Base-by-base conservation (phyloP, 2,888 invertebrate species). In the Tuta absoluta region DNA sequence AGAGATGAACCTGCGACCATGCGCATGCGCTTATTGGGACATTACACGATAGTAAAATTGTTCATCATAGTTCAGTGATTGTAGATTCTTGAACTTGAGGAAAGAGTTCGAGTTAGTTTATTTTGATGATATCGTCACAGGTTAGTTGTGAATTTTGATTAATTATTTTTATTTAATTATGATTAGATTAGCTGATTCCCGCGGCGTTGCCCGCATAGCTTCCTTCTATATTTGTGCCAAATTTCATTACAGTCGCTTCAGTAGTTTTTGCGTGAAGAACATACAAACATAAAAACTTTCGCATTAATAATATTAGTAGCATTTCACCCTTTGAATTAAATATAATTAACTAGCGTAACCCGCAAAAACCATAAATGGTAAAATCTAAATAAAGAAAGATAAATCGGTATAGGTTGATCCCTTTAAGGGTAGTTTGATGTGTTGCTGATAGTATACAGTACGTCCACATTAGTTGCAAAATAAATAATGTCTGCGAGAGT, bases 1-100 rank as follows among this genome's bases (percentile, higher is more conserved):
- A 21, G 51, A 49, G 66, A 62, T 66, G 65, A 68, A 66, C 68
- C 60, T 51, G 48, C 28, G 67, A 65, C 64, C 67, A n/a, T 64
- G 63, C 64, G 63, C 67, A 53, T 62, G 63, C 64, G 53, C 62
- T 61, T 61, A 61, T 53, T 62, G 38, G 48, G 51, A 38, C 53
- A 62, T 62, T 62, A 62, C 14, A 62, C 24, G 21, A 62, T 62
- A 51, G n/a, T n/a, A n/a, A n/a, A n/a, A 62, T 62, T n/a, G 56
- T 33, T 56, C 24, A 45, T 60, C 45, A 45, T 41, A 8, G 45
- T 60, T 48, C 48, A 45, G 60, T 14, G 45, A 23, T 59, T 59
- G 1, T 41, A 19, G 14, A 24, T 33, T 33, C 7, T 33, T 14
- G 51, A 17, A 49, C 12, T 23, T 23, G 23, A 17, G 33, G 33